A percentile compares a stretch with the other conserved stretches of the same genome.
Evolutionary conservation across 2,113 vertebrate genomes (phyloP).

Genomic region (Oenanthe oenanthe): DNA sequence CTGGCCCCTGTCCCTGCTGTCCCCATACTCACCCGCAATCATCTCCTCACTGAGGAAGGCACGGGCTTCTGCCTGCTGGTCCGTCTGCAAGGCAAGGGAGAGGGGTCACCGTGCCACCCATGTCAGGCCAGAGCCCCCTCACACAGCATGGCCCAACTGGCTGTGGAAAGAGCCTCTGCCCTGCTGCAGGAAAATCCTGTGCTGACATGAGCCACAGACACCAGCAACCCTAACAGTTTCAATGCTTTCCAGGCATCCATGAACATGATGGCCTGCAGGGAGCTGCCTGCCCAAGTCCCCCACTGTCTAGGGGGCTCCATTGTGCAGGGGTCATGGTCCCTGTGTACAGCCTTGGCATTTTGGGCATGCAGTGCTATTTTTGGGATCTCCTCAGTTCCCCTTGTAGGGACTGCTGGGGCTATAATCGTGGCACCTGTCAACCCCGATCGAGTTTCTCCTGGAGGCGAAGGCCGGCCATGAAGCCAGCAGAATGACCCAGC

Average conservation of each 20-base stretch:
- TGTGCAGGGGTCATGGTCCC: rapidly evolving
- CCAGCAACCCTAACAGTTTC: background rate
- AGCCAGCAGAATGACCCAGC: background rate
- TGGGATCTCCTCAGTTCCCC: constrained; percentile 27
- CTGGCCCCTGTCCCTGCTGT: rapidly evolving
- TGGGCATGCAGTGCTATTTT: constrained; percentile 37
- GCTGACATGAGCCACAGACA: background rate
- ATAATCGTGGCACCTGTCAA: constrained; percentile 10
- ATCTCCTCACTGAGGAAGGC: constrained; percentile 98
- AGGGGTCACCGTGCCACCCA: rapidly evolving
- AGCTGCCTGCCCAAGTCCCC: rapidly evolving
- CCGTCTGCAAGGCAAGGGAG: constrained; percentile 77
- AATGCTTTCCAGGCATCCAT: background rate
- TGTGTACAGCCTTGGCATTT: background rate
- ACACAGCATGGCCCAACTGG: rapidly evolving
- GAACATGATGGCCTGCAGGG: background rate
- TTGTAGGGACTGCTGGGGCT: constrained; percentile 4
- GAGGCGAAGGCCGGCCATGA: background rate
- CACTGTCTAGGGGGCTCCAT: background rate
- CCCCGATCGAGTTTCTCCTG: constrained; percentile 65
- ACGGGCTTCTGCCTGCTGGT: constrained; percentile 95
- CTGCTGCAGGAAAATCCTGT: rapidly evolving
- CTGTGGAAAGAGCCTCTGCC: background rate
- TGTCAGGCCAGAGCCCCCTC: background rate
- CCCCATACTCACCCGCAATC: constrained; percentile 85